Conservation (phyloP, 2,113 vertebrate species). For the Oncorhynchus mykiss region DNA sequence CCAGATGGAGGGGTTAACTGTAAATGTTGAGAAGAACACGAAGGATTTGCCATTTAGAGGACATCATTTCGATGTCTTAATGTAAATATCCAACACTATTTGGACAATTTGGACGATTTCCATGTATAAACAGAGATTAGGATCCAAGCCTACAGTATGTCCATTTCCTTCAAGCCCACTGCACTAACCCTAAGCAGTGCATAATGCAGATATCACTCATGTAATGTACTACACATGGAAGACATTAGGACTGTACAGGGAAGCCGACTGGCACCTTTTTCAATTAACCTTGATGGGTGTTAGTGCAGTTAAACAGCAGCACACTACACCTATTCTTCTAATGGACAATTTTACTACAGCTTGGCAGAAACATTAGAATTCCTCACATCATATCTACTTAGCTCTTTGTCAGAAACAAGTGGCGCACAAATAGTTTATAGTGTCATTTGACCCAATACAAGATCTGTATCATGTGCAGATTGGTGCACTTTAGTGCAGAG, state of each 20-base stretch:
- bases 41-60: too few species aligned
- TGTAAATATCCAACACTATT: neutral
- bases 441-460: neutral
- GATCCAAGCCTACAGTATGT: neutral
- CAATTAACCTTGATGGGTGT: conserved; percentile 9
- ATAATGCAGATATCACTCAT: neutral
- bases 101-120: neutral
- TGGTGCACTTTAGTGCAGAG: neutral
- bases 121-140: too few species aligned
- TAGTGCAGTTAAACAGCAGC: conserved; percentile 9
- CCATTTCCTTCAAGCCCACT: too few species aligned
- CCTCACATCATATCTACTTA: neutral
- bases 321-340: conserved; percentile 16
- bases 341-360: neutral
- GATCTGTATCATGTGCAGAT: neutral
- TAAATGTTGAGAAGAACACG: neutral
- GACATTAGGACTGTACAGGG: conserved; percentile 20
- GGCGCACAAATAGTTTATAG: conserved; percentile 23
- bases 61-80: too few species aligned
- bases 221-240: conserved; percentile 38
- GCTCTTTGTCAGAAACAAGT: conserved; percentile 35
- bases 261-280: neutral
- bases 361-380: neutral
- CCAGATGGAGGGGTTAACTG: neutral
- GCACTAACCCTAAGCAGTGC: too few species aligned